Conservation (phyloP, 2,888 invertebrate species). For the Eupithecia pulchellata region DNA sequence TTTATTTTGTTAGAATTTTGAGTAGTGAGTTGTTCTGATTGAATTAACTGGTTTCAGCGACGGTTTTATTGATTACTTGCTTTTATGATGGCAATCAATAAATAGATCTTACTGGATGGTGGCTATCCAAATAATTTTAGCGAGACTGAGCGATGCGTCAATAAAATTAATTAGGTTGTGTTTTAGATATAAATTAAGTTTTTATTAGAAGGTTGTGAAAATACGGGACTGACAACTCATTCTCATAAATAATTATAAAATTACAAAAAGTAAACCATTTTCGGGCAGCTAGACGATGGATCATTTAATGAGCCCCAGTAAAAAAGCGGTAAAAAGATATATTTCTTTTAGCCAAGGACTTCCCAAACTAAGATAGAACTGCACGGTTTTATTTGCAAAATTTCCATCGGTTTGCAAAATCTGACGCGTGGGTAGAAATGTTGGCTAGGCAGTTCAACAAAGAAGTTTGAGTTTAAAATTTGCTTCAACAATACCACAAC, state of each 20-base stretch:
- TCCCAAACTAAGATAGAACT: background rate
- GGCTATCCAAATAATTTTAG: no score
- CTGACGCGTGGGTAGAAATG: background rate
- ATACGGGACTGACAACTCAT: no score
- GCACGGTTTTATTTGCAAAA: background rate
- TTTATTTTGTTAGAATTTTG: conserved; percentile 27
- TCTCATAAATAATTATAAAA: no score
- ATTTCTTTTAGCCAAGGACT: background rate
- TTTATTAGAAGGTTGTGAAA: no score
- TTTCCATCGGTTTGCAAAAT: background rate
- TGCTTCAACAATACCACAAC: background rate
- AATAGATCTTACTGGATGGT: background rate
- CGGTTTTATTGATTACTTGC: background rate
- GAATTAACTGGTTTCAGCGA: background rate
- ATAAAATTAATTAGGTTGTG: no score
- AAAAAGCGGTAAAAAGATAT: no score
- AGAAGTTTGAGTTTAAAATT: background rate
- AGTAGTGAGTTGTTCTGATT: background rate
- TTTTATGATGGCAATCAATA: background rate
- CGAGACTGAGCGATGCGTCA: no score
- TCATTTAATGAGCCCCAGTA: no score
- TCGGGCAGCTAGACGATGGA: background rate
- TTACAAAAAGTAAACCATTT: no score
- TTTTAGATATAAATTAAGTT: no score
- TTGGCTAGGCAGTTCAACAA: background rate